phyloP scores from a whole-genome alignment of 2,888 invertebrate genomes.

The Cantharis lateralis region DNA sequence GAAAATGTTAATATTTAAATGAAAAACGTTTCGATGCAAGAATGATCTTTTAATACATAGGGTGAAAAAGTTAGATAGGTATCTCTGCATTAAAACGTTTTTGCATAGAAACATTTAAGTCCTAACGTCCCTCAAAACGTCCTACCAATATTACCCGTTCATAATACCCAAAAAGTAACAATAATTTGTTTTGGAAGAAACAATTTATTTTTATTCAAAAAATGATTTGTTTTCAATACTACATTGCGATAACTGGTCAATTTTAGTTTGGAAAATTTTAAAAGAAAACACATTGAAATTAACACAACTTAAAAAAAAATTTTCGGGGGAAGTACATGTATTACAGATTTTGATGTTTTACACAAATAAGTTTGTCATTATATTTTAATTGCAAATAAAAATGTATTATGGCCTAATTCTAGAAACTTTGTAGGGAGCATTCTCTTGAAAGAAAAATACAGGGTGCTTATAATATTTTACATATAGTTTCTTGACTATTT shows the following conservation, averaged over 20 bases:
- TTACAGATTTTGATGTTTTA: not conserved
- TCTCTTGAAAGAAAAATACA: not conserved
- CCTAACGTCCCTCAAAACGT: not conserved
- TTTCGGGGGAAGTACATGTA: not conserved
- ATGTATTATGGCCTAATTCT: not conserved
- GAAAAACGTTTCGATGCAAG: not conserved
- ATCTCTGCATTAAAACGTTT: not conserved
- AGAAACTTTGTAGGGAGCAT: not conserved
- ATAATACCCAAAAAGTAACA: not conserved
- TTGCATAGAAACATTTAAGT: not conserved
- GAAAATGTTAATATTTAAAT: not conserved
- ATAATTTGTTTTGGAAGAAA: not conserved
- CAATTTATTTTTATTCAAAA: not conserved
- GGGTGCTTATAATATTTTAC: not conserved
- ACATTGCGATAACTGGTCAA: not conserved
- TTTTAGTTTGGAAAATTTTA: not conserved
- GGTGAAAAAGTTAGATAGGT: not conserved
- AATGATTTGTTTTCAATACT: not conserved
- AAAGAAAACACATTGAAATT: too few species aligned
- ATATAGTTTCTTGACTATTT: not conserved
- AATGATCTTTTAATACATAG: not conserved
- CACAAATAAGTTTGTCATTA: not conserved
- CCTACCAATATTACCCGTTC: not conserved
- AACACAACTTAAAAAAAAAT: not conserved
- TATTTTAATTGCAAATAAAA: not conserved